Evolutionary conservation across 1,140 invertebrate genomes (phyloP), one percentile per base, ranked within the genome.

Genomic region (Habropoda laboriosa): DNA sequence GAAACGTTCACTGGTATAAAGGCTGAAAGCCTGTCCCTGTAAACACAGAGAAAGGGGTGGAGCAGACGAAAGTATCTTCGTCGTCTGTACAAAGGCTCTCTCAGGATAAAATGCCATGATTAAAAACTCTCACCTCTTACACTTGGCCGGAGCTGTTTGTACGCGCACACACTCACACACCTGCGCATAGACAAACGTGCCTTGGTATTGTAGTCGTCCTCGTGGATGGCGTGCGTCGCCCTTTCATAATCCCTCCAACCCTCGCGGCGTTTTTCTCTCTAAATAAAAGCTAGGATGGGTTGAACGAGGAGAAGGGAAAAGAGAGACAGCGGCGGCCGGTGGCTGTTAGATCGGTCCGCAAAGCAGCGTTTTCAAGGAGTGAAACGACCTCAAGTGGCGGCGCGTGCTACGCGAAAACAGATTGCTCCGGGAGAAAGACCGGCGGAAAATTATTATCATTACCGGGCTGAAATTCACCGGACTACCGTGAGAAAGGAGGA

Each of bases 21-120:
- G 32, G 35, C 8, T 30, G 42, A 70, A 58, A 60, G 53, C 66
- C 27, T 7, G 40, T 24, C 27, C 66, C 30, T 18, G 75, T 60
- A 51, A 71, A 71, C 75, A 60, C 12, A 51, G 27, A 18, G 27
- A 18, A 3, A 8, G 12, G 42, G 42, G 4, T 24, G 72, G 27
- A 24, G 13, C 58, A n/a, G 38, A 35, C 63, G 75, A 77, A 71
- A 77, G 66, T 77, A 68, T 77, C 66, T 71, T 60, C 42, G 4
- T 73, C 58, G 57, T 7, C 18, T n/a, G 24, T 10, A 74, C 58
- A 79, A 79, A 74, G 70, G 10, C 27, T 79, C 70, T 75, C 40
- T 75, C 53, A 27, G 51, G 40, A 80, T 80, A 80, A 75, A 80
- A 80, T 80, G 78, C 49, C 42, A 75, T 75, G 78, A 80, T 80